Evolutionary conservation across 2,113 vertebrate species (phyloP).

Genomic region (Dicaeum eximium): DNA sequence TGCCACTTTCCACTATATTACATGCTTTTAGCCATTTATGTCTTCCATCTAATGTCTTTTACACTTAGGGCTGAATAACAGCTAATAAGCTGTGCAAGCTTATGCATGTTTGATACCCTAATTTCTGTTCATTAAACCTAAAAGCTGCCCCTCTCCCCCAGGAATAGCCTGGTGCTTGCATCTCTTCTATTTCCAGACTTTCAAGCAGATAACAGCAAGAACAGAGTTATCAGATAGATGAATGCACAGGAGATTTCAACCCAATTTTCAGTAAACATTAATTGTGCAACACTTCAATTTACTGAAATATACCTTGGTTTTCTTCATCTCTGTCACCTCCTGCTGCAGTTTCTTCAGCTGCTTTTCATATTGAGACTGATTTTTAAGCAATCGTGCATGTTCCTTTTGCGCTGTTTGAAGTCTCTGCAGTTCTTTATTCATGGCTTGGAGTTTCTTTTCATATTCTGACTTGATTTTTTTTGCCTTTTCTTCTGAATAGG

Average conservation of each 20-base stretch:
- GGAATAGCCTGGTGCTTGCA: not conserved
- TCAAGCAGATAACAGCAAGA: not conserved
- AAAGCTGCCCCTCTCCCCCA: not conserved
- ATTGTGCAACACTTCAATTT: not conserved
- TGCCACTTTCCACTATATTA: not conserved
- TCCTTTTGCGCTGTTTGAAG: slow-evolving; percentile 94
- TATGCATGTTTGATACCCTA: not conserved
- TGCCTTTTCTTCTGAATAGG: slow-evolving; percentile 92
- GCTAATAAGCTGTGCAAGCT: not conserved
- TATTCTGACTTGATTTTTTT: slow-evolving; percentile 93
- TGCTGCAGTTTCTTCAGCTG: slow-evolving; percentile 93
- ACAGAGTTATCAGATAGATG: not conserved
- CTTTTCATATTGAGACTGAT: slow-evolving; percentile 96
- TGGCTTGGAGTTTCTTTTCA: slow-evolving; percentile 91
- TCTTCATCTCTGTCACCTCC: slow-evolving; percentile 97
- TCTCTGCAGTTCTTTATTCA: slow-evolving; percentile 97
- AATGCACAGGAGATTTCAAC: not conserved
- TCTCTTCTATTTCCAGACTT: not conserved
- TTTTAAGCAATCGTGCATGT: slow-evolving; percentile 91
- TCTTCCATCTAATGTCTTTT: not conserved
- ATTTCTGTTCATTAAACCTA: not conserved
- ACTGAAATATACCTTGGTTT: slow-evolving; percentile 85
- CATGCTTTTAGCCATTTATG: not conserved
- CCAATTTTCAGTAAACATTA: not conserved
- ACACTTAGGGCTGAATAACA: not conserved